Evolutionary conservation across 30 jellyfish, hydroid and myxozoan genomes (phyloP).

Genomic region (Aurelia sp.): DNA sequence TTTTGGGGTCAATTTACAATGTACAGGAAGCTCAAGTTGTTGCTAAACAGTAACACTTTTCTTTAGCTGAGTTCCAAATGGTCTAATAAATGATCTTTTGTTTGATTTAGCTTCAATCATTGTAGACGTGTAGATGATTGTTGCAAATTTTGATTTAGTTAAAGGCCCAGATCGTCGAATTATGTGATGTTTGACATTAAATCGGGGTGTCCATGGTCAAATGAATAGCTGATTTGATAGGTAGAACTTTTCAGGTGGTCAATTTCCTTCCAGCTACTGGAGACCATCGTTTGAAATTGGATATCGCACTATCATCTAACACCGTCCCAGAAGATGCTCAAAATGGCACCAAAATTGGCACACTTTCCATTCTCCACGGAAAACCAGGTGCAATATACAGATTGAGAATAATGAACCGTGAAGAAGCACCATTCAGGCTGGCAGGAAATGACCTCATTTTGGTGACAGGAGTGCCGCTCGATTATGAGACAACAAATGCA

Average conservation of each 20-base stretch:
- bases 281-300: slow-evolving; percentile 43
- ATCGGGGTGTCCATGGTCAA: neutral
- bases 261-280: slow-evolving; percentile 39
- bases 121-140: too few relatives aligned
- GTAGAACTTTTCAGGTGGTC: neutral
- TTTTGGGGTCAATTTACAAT: too few relatives aligned
- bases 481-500: slow-evolving; percentile 64
- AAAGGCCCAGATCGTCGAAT: too few relatives aligned
- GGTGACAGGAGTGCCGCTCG: slow-evolving; percentile 49
- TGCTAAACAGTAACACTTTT: too few relatives aligned
- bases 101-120: too few relatives aligned
- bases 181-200: too few relatives aligned
- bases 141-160: too few relatives aligned
- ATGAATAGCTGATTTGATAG: neutral
- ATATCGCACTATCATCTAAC: slow-evolving; percentile 56
- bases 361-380: slow-evolving; percentile 30
- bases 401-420: slow-evolving; percentile 14
- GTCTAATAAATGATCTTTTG: too few relatives aligned
- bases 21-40: too few relatives aligned
- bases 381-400: slow-evolving; percentile 39
- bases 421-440: slow-evolving; percentile 47
- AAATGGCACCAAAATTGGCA: slow-evolving; percentile 61
- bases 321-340: slow-evolving; percentile 51
- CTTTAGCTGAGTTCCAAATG: too few relatives aligned
- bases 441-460: slow-evolving; percentile 58